phyloP scores from a whole-genome alignment of 2,888 invertebrate species.

The Scrobipalpa costella region DNA sequence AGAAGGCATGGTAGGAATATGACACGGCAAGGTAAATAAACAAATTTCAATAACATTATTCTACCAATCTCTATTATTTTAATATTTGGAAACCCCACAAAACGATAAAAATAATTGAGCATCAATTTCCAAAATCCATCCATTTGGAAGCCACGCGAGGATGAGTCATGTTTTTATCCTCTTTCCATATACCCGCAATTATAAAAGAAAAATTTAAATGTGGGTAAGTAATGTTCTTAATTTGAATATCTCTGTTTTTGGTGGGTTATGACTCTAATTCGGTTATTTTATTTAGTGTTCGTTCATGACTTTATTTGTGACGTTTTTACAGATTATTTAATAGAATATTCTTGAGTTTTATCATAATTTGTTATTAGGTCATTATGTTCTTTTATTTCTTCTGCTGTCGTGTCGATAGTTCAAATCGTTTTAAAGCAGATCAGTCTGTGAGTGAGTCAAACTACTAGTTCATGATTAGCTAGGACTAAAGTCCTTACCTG shows the following conservation, averaged over 20 bases:
- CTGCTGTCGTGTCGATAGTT: too few species aligned
- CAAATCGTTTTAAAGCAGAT: too few species aligned
- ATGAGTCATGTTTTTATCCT: conserved; percentile 17
- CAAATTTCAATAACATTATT: not conserved
- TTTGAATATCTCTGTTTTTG: not conserved
- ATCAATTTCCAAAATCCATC: conserved; percentile 5
- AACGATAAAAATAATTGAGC: conserved; percentile 1
- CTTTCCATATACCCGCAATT: conserved; percentile 6
- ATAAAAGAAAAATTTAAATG: not conserved
- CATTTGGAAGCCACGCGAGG: conserved; percentile 10
- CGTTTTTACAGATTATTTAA: too few species aligned
- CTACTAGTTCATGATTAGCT: too few species aligned
- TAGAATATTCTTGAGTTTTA: too few species aligned
- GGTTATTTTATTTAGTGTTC: not conserved
- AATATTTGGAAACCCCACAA: not conserved
- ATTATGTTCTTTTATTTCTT: too few species aligned
- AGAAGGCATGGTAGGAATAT: too few species aligned
- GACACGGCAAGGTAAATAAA: not conserved
- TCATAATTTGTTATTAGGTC: too few species aligned
- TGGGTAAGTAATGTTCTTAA: not conserved
- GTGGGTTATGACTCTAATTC: not conserved
- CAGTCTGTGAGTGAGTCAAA: too few species aligned
- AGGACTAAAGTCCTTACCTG: too few species aligned
- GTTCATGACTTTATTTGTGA: not conserved
- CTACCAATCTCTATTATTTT: not conserved